Percentiles rank a stretch among this genome's conserved stretches.
Evolutionary conservation across 2,888 invertebrate genomes (phyloP).

Genomic region (Neelides folsomi): DNA sequence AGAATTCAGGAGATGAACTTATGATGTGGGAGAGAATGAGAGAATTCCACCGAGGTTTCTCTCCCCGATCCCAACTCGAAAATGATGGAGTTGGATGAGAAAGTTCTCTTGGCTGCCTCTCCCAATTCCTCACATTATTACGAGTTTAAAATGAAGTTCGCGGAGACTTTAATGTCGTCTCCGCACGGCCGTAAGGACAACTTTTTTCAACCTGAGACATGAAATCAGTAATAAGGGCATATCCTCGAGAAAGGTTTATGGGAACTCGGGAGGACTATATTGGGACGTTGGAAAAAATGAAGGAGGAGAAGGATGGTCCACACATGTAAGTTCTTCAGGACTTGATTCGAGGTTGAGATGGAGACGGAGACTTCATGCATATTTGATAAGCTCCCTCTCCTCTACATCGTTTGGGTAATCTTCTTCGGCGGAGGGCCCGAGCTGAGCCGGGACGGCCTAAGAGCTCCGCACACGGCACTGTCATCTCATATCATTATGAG

Average conservation of each 20-base stretch:
- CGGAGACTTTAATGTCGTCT: neutral
- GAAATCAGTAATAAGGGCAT: neutral
- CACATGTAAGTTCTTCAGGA: too few relatives aligned
- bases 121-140: neutral
- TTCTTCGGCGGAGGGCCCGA: conserved; percentile 19
- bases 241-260: neutral
- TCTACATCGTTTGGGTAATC: conserved; percentile 25
- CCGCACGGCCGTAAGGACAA: neutral
- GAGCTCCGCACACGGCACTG: conserved; percentile 14
- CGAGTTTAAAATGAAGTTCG: neutral
- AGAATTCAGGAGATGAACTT: conserved; percentile 24
- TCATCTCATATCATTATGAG: conserved; percentile 17
- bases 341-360: too few relatives aligned
- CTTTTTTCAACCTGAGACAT: neutral
- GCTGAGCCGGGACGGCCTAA: conserved; percentile 17
- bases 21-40: conserved; percentile 16
- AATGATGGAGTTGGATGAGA: conserved; percentile 1
- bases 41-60: conserved; percentile 20
- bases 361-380: conserved; percentile 28
- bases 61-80: conserved; percentile 5
- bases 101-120: conserved; percentile 2
- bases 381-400: conserved; percentile 29
- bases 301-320: too few relatives aligned
- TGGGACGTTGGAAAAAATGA: too few relatives aligned
- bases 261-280: conserved; percentile 10